These are phyloP conservation scores for Phalacrocorax carbo DNA, from an alignment of 2,113 vertebrate genomes.

Conservation along the genomic window DNA sequence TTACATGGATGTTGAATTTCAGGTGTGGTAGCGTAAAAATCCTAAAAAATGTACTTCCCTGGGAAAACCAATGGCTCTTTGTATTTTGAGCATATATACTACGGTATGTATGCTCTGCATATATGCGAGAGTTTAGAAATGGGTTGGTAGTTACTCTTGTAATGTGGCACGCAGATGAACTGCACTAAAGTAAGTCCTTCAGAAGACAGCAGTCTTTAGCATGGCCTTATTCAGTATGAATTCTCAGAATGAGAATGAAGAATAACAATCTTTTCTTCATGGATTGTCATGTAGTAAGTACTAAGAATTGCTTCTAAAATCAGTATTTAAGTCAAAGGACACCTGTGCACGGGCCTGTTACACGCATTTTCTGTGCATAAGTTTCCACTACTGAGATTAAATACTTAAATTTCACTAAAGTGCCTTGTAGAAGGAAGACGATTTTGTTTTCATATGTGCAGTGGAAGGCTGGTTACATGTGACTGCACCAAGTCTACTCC, in stretches of 20 bases:
- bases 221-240: not conserved
- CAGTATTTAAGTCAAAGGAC: not conserved
- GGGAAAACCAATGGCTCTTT: not conserved
- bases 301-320: not conserved
- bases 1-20: not conserved
- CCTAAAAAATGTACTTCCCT: not conserved
- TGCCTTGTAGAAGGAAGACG: not conserved
- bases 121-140: not conserved
- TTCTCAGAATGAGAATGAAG: not conserved
- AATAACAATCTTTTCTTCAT: not conserved
- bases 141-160: not conserved
- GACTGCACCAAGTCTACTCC: not conserved
- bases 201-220: not conserved
- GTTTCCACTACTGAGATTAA: not conserved
- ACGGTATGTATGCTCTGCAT: not conserved
- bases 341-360: not conserved
- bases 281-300: not conserved
- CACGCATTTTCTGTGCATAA: not conserved
- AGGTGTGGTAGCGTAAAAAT: not conserved
- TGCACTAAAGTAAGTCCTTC: not conserved
- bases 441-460: not conserved
- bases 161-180: rapidly evolving
- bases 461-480: not conserved
- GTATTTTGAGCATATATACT: not conserved
- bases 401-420: not conserved